Evolutionary conservation across 92 coral and sea anemone species (phyloP).

Genomic region (Porites lobata): DNA sequence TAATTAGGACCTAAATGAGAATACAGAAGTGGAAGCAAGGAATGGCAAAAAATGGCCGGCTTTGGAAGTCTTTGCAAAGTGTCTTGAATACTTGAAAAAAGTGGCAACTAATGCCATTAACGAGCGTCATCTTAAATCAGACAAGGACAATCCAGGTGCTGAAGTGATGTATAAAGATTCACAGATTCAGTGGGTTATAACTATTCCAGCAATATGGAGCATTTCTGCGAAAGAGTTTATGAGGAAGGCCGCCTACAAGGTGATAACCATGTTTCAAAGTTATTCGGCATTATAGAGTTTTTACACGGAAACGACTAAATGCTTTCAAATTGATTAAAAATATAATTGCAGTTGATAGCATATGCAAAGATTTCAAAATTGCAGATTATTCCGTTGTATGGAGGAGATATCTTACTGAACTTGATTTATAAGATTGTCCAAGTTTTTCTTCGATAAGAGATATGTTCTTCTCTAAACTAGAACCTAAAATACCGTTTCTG

Average conservation of each 20-base stretch:
- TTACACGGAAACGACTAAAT: no score
- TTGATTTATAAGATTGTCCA: no score
- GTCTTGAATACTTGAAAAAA: constrained; percentile 29
- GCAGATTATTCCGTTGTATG: no score
- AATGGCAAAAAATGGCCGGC: constrained; percentile 58
- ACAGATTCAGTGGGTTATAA: constrained; percentile 54
- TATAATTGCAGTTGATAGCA: no score
- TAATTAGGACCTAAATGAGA: constrained; percentile 32
- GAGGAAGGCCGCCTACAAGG: constrained; percentile 62
- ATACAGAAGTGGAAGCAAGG: constrained; percentile 39
- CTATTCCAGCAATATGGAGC: constrained; percentile 64
- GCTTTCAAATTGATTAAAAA: no score
- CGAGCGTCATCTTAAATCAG: constrained; percentile 26
- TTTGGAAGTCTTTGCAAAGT: constrained; percentile 42
- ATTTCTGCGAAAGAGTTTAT: constrained; percentile 50
- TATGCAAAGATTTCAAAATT: no score
- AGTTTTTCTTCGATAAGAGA: no score
- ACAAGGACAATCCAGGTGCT: constrained; percentile 27
- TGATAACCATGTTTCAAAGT: neutral
- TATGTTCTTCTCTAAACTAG: no score
- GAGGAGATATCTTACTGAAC: no score
- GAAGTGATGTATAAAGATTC: constrained; percentile 23
- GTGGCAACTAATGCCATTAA: constrained; percentile 26
- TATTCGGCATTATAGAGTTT: no score
- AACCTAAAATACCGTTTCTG: no score